phyloP scores from a whole-genome alignment of 2,797 vertebrate genomes.

The Melanitta fusca region DNA sequence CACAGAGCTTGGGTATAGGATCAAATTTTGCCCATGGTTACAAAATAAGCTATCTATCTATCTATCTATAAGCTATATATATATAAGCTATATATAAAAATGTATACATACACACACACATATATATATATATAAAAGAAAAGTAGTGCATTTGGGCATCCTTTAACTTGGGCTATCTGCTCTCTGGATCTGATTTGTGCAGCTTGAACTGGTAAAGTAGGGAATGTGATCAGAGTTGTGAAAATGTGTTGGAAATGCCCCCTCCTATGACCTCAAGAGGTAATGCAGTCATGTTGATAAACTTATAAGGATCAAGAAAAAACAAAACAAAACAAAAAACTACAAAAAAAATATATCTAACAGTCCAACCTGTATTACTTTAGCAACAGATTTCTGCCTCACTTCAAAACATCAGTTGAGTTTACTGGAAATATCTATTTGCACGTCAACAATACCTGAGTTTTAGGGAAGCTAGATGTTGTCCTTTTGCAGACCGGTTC shows the following conservation, averaged over 20 bases:
- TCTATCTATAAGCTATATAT: too few relatives aligned
- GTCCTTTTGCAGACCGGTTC: background rate
- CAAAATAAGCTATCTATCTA: background rate
- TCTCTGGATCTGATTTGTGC: background rate
- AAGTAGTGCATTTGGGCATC: background rate
- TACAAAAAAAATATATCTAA: background rate
- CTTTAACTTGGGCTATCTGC: background rate
- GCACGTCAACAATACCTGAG: background rate
- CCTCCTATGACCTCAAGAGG: background rate
- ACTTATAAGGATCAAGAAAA: background rate
- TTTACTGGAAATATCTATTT: background rate
- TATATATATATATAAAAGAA: background rate
- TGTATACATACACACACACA: too few relatives aligned
- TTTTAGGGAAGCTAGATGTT: background rate
- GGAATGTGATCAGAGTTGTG: background rate
- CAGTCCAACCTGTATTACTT: background rate
- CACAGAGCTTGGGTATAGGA: background rate
- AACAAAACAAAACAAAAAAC: background rate
- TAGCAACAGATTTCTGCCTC: background rate
- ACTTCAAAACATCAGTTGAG: background rate
- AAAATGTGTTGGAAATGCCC: background rate
- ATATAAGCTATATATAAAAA: too few relatives aligned
- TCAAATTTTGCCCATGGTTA: background rate
- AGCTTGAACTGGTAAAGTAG: background rate
- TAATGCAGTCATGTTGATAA: background rate